Base-by-base conservation (phyloP, 2,113 vertebrate genomes). In the Hepsetus odoe region DNA sequence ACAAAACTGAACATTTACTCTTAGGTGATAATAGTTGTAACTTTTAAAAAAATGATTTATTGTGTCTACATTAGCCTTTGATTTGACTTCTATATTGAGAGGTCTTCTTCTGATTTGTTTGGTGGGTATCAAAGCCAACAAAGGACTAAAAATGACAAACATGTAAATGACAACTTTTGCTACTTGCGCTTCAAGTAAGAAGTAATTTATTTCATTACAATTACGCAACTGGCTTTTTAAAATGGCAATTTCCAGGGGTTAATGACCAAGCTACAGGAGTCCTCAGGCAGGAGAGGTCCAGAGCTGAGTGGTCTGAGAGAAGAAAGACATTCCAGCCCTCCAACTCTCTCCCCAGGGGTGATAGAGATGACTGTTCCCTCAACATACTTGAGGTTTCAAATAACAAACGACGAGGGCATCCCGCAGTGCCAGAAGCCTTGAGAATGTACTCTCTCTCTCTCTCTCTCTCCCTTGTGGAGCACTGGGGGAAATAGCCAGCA, bases 371-470 rank as follows among this genome's bases (percentile, higher is more conserved):
- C 74, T 81, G 78, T 74, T 80, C 62, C 64, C 67, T 70, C 44
- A 38, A 80, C 74, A 82, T 73, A 75, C 71, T 83, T 78, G n/a
- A 67, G 35, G 26, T 81, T 74, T 55, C 65, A 80, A 82, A 70
- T 77, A 83, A 73, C 74, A 82, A 53, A 44, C 10, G 8, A 74
- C 28, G 56, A 81, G 70, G 82, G 83, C 73, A 81, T 71, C 80
- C 53, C 68, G 70, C 86, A 82, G 80, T 72, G 80, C 44, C 71
- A 75, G 61, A 84, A 75, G 51, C 73, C 80, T 84, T 82, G 80
- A 82, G 82, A 87, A 91, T 87, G 71, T 20, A 55, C 33, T 70
- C 71, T 51, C 28, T 64, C 72, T 74, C 71, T 30, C 55, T 61
- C 51, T 61, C 24, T 16, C 55, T 73, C 66, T 69, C 18, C 18